A percentile compares a stretch with the other conserved stretches of the same genome.
Evolutionary conservation across 2,113 vertebrate species (phyloP).

Genomic region (Phocoena phocoena): DNA sequence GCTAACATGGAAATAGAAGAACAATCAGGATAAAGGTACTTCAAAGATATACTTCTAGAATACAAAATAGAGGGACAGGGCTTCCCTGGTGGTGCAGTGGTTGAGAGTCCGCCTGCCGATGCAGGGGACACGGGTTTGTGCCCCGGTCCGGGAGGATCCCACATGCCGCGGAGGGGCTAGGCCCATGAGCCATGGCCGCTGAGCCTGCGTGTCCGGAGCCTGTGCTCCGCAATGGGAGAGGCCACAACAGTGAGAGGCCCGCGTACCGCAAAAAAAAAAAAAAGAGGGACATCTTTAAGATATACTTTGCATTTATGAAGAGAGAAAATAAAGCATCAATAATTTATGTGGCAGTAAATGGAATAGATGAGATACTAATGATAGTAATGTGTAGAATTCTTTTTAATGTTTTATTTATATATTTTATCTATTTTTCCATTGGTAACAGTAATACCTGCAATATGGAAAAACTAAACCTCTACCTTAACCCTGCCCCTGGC

Average conservation of each 20-base stretch:
- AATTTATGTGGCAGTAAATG: not conserved
- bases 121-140: no score
- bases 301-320: not conserved
- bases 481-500: not conserved
- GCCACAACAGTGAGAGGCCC: no score
- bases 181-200: no score
- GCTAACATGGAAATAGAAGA: not conserved
- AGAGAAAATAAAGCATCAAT: not conserved
- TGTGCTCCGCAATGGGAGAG: no score
- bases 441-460: not conserved
- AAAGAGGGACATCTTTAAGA: not conserved
- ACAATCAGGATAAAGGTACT: slow-evolving; percentile 35
- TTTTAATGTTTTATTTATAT: slow-evolving; percentile 9
- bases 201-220: no score
- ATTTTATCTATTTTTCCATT: not conserved
- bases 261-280: not conserved
- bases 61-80: not conserved
- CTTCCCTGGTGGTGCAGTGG: no score
- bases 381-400: not conserved
- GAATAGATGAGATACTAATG: not conserved
- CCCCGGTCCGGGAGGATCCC: no score
- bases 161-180: no score
- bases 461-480: not conserved
- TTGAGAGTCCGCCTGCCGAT: no score
- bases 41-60: not conserved